Evolutionary conservation across 2,888 invertebrate genomes (phyloP).

Genomic region (Lasiommata megera): DNA sequence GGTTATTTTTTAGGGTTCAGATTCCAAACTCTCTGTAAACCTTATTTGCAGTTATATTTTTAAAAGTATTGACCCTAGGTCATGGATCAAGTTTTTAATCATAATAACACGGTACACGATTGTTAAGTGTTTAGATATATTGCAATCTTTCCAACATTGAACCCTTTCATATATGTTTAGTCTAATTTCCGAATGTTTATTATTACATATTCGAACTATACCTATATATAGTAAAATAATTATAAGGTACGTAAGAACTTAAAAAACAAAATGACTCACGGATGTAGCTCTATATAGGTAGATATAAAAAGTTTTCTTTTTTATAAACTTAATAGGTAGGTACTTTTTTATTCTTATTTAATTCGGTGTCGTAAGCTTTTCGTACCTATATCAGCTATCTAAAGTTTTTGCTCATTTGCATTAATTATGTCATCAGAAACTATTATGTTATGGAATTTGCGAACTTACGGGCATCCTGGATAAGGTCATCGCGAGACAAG

Average conservation of each 20-base stretch:
- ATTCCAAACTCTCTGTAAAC: too few species aligned
- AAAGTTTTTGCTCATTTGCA: slow-evolving; percentile 11
- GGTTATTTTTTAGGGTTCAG: too few species aligned
- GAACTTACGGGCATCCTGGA: slow-evolving; percentile 1
- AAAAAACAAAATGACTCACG: slow-evolving; percentile 1
- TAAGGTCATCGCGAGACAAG: not conserved
- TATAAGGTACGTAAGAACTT: not conserved
- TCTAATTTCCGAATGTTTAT: not conserved
- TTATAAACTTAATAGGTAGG: not conserved
- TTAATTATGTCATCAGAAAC: slow-evolving; percentile 6
- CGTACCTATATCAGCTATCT: slow-evolving; percentile 5
- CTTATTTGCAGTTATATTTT: too few species aligned
- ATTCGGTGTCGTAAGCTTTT: slow-evolving; percentile 10
- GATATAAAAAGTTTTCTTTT: not conserved
- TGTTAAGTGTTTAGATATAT: too few species aligned
- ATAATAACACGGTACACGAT: too few species aligned
- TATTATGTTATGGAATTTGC: slow-evolving; percentile 1
- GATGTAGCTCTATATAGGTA: not conserved
- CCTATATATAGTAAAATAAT: not conserved
- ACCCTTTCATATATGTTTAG: not conserved
- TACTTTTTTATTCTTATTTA: slow-evolving; percentile 5
- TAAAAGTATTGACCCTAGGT: too few species aligned
- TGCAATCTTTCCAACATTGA: too few species aligned
- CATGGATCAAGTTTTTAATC: too few species aligned
- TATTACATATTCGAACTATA: not conserved